Percentiles rank a stretch among this genome's conserved stretches.
Conservation (phyloP, 2,888 invertebrate species). For the Dascillus cervinus region DNA sequence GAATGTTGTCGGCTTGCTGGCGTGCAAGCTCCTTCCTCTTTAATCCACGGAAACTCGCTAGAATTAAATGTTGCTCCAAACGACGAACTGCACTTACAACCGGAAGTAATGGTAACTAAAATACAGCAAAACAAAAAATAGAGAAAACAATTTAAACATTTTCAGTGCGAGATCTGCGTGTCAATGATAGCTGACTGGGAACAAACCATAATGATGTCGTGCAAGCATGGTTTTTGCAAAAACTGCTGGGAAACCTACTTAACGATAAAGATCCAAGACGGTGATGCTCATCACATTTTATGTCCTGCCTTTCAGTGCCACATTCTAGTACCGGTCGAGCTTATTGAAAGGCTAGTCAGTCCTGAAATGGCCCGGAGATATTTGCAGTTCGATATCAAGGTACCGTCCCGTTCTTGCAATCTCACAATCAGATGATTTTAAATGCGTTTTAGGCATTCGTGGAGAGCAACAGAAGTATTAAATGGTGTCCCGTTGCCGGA, state of each 20-base stretch:
- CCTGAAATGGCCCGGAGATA: constrained; percentile 58
- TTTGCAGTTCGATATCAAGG: constrained; percentile 62
- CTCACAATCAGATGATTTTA: no score
- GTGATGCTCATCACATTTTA: constrained; percentile 56
- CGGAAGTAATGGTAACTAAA: constrained; percentile 36
- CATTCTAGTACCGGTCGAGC: constrained; percentile 55
- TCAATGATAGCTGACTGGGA: constrained; percentile 44
- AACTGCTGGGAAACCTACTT: constrained; percentile 60
- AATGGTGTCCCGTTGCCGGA: constrained; percentile 63
- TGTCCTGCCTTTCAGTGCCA: constrained; percentile 59
- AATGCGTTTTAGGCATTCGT: constrained; percentile 51
- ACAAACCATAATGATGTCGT: constrained; percentile 49
- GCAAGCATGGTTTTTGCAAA: constrained; percentile 56
- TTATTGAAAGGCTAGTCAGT: constrained; percentile 59
- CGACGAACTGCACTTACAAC: constrained; percentile 19
- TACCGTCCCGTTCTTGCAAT: no score
- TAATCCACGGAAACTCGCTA: constrained; percentile 36
- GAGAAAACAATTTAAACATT: constrained; percentile 8
- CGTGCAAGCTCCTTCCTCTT: constrained; percentile 53
- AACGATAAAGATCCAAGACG: constrained; percentile 57
- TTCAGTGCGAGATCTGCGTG: constrained; percentile 56
- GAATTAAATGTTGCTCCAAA: constrained; percentile 37
- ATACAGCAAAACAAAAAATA: constrained; percentile 1
- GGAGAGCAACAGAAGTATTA: constrained; percentile 60
- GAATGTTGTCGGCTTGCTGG: constrained; percentile 59